Base-by-base conservation (phyloP, 2,888 invertebrate genomes). In the Bombylius discolor region DNA sequence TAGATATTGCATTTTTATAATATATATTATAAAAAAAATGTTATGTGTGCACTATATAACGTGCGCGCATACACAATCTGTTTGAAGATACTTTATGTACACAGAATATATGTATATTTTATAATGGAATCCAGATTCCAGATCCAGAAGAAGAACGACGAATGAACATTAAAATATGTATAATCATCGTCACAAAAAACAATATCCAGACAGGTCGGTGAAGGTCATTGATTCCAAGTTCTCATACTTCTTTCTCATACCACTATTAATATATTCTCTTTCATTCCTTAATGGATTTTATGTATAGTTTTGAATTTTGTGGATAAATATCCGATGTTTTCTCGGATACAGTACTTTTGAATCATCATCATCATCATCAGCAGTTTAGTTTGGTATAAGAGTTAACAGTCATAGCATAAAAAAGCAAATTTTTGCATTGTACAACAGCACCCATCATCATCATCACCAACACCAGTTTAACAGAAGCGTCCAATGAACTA, bases 221-320 rank as follows among this genome's bases (percentile, higher is more conserved):
- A 73, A 73, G 72, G 72, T 73, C 72, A 72, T 72, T 73, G 72
- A 71, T 73, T 71, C 72, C 71, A 72, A 69, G 67, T 68, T 64
- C 69, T 69, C 68, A 69, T 68, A 69, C 67, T 68, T 68, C 67
- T 67, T 68, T 70, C 68, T 67, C 66, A 55, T 64, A 64, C 64
- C 66, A 62, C 62, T 61, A 62, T 58, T 36, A 8, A 42, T 23
- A 23, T 23, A 23, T 23, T 42, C 11, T 11, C 12, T 42, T 11
- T 11, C 39, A 11, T 42, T 42, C 11, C 11, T 42, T 11, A 11
- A 42, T 11, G 11, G 4, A 42, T 42, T 11, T 42, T 42, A 7
- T 8, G 34, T 36, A 23, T 23, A 23, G 23, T 23, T 23, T 23
- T 23, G 23, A 23, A 23, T 23, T 23, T 23, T 42, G 11, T 42